A percentile compares a stretch with the other conserved stretches of the same genome.
Evolutionary conservation across 2,797 vertebrate species (phyloP).

Genomic region (Mormyrops boulengeri): DNA sequence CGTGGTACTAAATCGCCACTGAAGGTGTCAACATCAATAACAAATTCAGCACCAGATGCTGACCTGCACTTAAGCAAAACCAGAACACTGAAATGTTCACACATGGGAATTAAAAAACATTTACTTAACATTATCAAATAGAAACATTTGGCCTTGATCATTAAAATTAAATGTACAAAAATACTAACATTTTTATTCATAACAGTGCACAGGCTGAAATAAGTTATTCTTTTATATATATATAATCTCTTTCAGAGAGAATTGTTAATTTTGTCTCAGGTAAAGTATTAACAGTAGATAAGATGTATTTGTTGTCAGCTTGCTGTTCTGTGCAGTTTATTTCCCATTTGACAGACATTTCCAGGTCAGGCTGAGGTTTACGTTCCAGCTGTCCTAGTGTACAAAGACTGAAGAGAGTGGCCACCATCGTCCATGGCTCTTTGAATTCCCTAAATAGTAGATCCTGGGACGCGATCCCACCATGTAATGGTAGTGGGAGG

Average conservation of each 20-base stretch:
- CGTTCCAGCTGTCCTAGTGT: too few relatives aligned
- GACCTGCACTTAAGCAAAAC: slow-evolving; percentile 5
- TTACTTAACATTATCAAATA: neutral
- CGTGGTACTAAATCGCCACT: neutral
- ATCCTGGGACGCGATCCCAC: too few relatives aligned
- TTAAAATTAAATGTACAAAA: slow-evolving; percentile 21
- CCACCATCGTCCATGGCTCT: neutral
- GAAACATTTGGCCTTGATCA: neutral
- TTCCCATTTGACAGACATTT: neutral
- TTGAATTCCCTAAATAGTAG: neutral
- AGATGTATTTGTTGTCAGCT: neutral
- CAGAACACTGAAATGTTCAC: slow-evolving; percentile 1
- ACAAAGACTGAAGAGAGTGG: neutral
- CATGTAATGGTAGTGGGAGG: neutral
- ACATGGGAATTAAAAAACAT: neutral
- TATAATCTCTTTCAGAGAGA: neutral
- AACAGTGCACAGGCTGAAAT: slow-evolving; percentile 15
- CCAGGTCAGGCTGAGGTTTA: neutral
- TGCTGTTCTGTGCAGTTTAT: neutral
- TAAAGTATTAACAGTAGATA: neutral
- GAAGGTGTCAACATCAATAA: neutral
- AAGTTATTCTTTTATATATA: slow-evolving; percentile 9
- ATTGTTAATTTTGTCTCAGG: neutral
- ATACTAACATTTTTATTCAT: slow-evolving; percentile 17
- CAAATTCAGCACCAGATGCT: slow-evolving; percentile 4